Evolutionary conservation across 2,888 invertebrate genomes (phyloP).

Genomic region (Leptopilina syphax): DNA sequence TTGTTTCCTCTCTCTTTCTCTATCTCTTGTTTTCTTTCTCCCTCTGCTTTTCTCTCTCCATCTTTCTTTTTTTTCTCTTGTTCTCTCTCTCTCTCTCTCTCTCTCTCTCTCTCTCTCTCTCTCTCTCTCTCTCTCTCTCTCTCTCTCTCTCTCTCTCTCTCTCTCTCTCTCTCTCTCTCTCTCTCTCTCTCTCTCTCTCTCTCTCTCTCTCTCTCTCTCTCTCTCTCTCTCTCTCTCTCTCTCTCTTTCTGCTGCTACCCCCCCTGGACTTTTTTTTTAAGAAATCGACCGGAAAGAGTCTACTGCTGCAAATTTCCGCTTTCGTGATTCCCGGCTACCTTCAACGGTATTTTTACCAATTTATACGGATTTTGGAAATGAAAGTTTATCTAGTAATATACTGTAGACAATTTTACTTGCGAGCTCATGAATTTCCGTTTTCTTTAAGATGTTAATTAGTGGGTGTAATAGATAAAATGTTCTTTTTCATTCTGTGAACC

Average conservation of each 20-base stretch:
- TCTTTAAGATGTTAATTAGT: not conserved
- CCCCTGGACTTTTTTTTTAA: conserved; percentile 2
- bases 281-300: conserved; percentile 41
- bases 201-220: not conserved
- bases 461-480: not conserved
- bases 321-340: conserved; percentile 28
- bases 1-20: no score
- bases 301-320: conserved; percentile 40
- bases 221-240: not conserved
- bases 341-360: conserved; percentile 27
- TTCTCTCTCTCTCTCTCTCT: not conserved
- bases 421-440: not conserved
- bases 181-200: no score
- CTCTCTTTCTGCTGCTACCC: not conserved
- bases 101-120: not conserved
- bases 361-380: conserved; percentile 35
- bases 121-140: not conserved
- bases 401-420: not conserved
- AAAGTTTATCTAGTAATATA: conserved; percentile 24
- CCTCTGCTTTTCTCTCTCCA: not conserved
- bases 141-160: not conserved
- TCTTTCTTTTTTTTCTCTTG: no score
- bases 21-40: no score
- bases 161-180: no score
- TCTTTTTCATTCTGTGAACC: not conserved